phyloP scores from a whole-genome alignment of 1,140 invertebrate species.

The Coelopa frigida region DNA sequence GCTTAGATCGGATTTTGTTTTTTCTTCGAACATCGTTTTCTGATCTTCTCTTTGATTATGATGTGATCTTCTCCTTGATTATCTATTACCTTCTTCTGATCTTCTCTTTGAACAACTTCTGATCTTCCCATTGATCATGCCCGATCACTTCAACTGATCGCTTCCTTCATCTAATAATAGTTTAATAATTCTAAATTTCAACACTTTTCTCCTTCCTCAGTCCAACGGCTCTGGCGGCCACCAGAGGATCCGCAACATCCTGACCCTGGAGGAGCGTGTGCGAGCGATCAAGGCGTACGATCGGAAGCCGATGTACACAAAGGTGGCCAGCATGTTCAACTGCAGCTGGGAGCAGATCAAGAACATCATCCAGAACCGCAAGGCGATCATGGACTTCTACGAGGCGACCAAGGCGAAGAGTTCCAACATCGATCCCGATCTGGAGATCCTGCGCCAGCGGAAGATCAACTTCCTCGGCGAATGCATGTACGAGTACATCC shows the following conservation, averaged over 20 bases:
- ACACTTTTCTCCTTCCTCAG: no score
- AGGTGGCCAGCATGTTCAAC: conserved; percentile 37
- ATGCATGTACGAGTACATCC: conserved; percentile 37
- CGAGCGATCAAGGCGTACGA: conserved; percentile 33
- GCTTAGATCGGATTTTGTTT: no score
- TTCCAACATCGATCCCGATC: conserved; percentile 15
- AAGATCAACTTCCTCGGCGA: conserved; percentile 33
- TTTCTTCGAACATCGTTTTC: no score
- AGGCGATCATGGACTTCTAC: conserved; percentile 32
- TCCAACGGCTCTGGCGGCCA: no score
- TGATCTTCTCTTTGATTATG: no score
- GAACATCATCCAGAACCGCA: conserved; percentile 33
- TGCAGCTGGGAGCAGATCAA: conserved; percentile 43
- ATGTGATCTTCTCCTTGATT: no score
- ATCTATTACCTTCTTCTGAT: no score
- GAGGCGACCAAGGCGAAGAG: conserved; percentile 21
- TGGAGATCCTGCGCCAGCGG: conserved; percentile 25
- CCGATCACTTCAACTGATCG: no score
- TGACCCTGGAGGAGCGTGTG: conserved; percentile 37
- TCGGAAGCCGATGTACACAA: conserved; percentile 34
- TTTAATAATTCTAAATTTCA: no score
- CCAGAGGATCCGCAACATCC: conserved; percentile 30
- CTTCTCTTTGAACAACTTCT: no score
- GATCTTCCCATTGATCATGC: no score
- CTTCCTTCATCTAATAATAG: no score